Percentiles rank a stretch among this genome's conserved stretches.
Conservation (phyloP, 1,140 invertebrate species). For the Pseudomyrmex pallidus region DNA sequence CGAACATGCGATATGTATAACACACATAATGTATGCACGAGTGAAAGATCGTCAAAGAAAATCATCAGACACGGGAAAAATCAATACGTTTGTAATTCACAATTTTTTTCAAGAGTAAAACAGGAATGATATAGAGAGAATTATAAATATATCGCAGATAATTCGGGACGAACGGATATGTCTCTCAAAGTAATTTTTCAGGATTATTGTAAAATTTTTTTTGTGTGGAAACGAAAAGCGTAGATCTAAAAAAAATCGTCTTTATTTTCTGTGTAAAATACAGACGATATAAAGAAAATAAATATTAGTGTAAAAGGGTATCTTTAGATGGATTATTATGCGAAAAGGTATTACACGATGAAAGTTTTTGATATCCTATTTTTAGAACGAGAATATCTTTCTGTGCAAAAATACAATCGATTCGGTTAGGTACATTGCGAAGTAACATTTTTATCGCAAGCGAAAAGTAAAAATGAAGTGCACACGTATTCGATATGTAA, state of each 20-base stretch:
- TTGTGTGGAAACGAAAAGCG: too few relatives aligned
- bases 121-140: not conserved
- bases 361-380: not conserved
- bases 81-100: conserved; percentile 4
- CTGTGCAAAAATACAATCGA: not conserved
- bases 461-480: not conserved
- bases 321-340: too few relatives aligned
- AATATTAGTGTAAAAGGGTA: too few relatives aligned
- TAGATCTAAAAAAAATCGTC: too few relatives aligned
- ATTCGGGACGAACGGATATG: not conserved
- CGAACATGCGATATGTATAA: conserved; percentile 34
- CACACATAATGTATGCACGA: conserved; percentile 15
- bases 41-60: conserved; percentile 23
- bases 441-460: not conserved
- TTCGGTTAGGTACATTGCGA: not conserved
- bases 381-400: not conserved
- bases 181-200: not conserved
- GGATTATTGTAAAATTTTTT: too few relatives aligned
- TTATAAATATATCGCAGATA: not conserved
- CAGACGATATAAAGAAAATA: too few relatives aligned
- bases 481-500: not conserved
- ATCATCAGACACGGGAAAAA: conserved; percentile 15
- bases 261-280: too few relatives aligned
- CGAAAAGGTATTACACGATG: not conserved
- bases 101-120: conserved; percentile 15